Percentiles rank a stretch among this genome's conserved stretches.
Conservation (phyloP, 2,797 vertebrate genomes). For the Salmo trutta region DNA sequence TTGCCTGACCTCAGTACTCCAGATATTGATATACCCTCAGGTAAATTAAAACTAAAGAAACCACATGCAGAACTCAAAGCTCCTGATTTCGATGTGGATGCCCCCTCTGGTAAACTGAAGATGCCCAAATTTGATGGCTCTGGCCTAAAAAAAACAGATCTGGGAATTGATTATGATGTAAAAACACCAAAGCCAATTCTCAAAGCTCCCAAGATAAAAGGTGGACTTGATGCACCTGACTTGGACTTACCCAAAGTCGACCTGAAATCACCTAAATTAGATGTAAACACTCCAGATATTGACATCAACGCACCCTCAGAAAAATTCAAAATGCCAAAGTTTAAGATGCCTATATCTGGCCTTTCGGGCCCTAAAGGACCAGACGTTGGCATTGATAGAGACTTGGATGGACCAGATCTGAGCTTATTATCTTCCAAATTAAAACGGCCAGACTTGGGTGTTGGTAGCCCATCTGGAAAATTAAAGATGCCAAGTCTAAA, state of each 20-base stretch:
- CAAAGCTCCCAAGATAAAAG: slow-evolving; percentile 31
- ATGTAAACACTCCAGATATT: slow-evolving; percentile 4
- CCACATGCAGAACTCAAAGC: slow-evolving; percentile 34
- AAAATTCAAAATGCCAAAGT: slow-evolving; percentile 58
- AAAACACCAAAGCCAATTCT: slow-evolving; percentile 37
- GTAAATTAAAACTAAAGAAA: slow-evolving; percentile 38
- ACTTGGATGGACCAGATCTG: not conserved
- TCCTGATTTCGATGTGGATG: slow-evolving; percentile 34
- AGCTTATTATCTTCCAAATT: too few relatives aligned
- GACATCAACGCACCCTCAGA: slow-evolving; percentile 12
- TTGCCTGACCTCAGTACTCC: not conserved
- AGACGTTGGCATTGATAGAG: not conserved
- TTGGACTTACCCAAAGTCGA: slow-evolving; percentile 30
- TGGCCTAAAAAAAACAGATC: slow-evolving; percentile 14
- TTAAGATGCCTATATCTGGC: slow-evolving; percentile 63
- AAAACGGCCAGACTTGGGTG: too few relatives aligned
- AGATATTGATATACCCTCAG: slow-evolving; percentile 20
- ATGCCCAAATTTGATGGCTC: slow-evolving; percentile 44
- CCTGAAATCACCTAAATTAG: slow-evolving; percentile 28
- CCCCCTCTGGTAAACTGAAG: slow-evolving; percentile 29
- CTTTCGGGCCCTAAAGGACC: slow-evolving; percentile 28
- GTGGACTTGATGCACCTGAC: slow-evolving; percentile 22
- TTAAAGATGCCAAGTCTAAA: too few relatives aligned
- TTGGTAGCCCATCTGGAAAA: too few relatives aligned
- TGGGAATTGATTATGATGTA: slow-evolving; percentile 26